Evolutionary conservation across 2,113 vertebrate genomes (phyloP), one percentile per base, ranked within the genome.

Genomic region (Aphyosemion australe): DNA sequence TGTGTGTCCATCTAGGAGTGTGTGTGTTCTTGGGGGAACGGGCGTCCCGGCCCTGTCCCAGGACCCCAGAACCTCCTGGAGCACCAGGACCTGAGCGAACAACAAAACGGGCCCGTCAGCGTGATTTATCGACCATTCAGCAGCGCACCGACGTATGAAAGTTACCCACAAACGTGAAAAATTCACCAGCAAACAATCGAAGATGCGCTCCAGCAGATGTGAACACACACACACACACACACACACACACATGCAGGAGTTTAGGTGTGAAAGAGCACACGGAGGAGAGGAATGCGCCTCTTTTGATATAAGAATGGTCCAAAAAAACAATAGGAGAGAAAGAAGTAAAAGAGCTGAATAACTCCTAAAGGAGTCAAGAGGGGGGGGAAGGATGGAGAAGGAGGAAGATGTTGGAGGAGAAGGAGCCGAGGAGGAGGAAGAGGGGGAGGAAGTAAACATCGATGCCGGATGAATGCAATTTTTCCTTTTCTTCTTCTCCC

Each of bases 91-190:
- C 86, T 51, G 69, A 75, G 70, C 69, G 47, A 79, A 82, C 86
- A 83, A 91, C 89, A 85, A 90, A 91, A 89, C 89, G 34, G 73
- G 67, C 77, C 91, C 88, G 84, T 92, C 91, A 92, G 86, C 81
- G 80, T 93, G 91, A 93, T 93, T 93, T 92, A 93, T 93, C 92
- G 90, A 68, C 79, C 84, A 81, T 87, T 89, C 83, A 87, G 61
- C 58, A 42, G 61, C 79, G 34, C 18, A 46, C 46, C 32, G 57
- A 56, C 48, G 13, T 62, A 69, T 68, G 54, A 65, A 72, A 63
- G 70, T 46, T 3, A 37, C 31, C 2, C 43, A 45, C 15, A 20
- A 61, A 73, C 26, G 56, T 72, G 80, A 74, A 66, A 70, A 73
- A 68, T 76, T 50, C 6, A 61, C 51, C 45, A 31, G 8, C 43